A percentile compares a stretch with the other conserved stretches of the same genome.
These are phyloP conservation scores for Xestia ashworthii DNA, from an alignment of 2,888 invertebrate genomes.

Conservation along the genomic window DNA sequence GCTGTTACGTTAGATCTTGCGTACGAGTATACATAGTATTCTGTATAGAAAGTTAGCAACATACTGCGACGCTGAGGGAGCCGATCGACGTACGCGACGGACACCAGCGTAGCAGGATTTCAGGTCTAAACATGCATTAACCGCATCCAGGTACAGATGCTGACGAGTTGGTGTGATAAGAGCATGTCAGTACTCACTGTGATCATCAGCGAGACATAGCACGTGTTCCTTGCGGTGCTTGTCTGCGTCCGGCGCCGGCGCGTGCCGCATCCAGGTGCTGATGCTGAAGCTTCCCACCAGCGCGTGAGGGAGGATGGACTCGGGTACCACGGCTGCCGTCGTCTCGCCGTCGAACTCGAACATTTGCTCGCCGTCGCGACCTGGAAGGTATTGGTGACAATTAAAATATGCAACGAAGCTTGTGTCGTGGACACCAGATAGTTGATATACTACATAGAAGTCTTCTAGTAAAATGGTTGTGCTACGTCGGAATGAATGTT, in stretches of 20 bases:
- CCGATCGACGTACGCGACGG: too few species aligned
- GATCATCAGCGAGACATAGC: constrained; percentile 99
- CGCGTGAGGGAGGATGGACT: constrained; percentile 93
- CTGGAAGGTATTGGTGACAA: constrained; percentile 66
- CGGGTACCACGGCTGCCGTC: constrained; percentile 95
- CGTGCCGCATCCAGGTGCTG: constrained; percentile 98
- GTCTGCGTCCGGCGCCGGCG: constrained; percentile 94
- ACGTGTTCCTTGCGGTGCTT: constrained; percentile 99
- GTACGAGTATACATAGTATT: too few species aligned
- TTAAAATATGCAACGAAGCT: background rate
- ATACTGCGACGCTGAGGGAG: too few species aligned
- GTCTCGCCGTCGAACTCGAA: constrained; percentile 98
- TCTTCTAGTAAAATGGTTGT: background rate
- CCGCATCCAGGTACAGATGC: background rate
- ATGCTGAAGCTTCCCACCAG: constrained; percentile 96
- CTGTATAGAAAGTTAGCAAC: too few species aligned
- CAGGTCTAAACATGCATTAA: background rate
- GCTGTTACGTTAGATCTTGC: too few species aligned
- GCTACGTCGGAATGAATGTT: background rate
- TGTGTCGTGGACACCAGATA: too few species aligned
- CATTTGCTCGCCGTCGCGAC: constrained; percentile 96
- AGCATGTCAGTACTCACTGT: constrained; percentile 92
- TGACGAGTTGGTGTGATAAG: background rate
- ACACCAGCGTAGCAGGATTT: too few species aligned
- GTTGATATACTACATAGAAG: background rate